Conservation (phyloP, 2,888 invertebrate species). For the Hirudinaria manillensis region DNA sequence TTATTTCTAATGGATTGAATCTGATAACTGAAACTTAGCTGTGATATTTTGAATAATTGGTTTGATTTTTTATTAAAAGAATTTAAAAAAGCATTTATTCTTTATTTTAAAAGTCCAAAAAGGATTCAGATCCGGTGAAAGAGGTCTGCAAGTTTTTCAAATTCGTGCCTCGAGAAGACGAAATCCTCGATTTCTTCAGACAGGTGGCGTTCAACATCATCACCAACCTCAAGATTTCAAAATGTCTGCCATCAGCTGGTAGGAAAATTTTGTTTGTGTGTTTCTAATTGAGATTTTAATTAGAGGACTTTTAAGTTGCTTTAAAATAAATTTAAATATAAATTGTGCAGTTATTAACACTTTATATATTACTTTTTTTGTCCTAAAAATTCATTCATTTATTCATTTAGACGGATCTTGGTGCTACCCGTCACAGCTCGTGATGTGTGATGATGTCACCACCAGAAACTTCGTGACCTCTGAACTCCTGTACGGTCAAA, state of each 20-base stretch:
- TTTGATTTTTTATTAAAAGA: too few species aligned
- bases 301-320: not conserved
- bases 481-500: slow-evolving; percentile 44
- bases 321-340: too few species aligned
- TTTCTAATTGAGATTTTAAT: not conserved
- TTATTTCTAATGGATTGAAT: too few species aligned
- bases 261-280: not conserved
- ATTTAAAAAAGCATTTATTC: not conserved
- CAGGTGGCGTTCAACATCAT: slow-evolving; percentile 50
- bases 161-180: slow-evolving; percentile 51
- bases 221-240: slow-evolving; percentile 45
- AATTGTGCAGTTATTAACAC: too few species aligned
- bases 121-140: slow-evolving; percentile 40
- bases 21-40: too few species aligned
- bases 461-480: slow-evolving; percentile 47
- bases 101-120: not conserved
- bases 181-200: slow-evolving; percentile 51
- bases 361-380: too few species aligned
- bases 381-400: not conserved
- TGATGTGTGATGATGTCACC: slow-evolving; percentile 45
- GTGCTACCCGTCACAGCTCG: slow-evolving; percentile 50
- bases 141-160: slow-evolving; percentile 48
- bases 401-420: slow-evolving; percentile 40
- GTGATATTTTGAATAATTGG: too few species aligned
- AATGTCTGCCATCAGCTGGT: slow-evolving; percentile 48